Base-by-base conservation (phyloP, 92 coral and sea anemone species). In the Palythoa heliodiscus region DNA sequence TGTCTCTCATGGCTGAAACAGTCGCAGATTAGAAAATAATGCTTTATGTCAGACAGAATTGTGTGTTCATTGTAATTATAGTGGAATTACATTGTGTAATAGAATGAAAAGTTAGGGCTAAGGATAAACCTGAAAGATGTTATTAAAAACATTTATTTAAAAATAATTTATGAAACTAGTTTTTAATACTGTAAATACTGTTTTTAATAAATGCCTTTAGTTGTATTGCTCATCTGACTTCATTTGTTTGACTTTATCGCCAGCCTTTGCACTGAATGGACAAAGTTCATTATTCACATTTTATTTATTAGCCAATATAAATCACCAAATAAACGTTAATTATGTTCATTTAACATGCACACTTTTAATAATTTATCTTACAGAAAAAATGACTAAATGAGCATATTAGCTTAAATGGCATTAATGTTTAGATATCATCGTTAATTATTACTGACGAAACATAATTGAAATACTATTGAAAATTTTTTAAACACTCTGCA, bases 191-290 rank as follows among this genome's bases (percentile, higher is more conserved):
- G n/a, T 57, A 57, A 57, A 57, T 57, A 57, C 64, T 57, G 64
- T 57, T 57, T 57, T 57, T 57, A 57, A 57, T 57, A 57, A 57
- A 57, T 57, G 64, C 64, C 22, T 57, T 57, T 57, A 9, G 64
- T 57, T 57, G 64, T 57, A 57, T 57, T 57, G 64, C 64, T 57
- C 64, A 57, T 57, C 64, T 57, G 64, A 57, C 64, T 57, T 9
- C 64, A 57, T 57, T 57, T 57, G 64, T 57, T 57, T 57, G 11
- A 57, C 64, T 57, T 57, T 57, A 57, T 57, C 64, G 64, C 64
- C 64, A 57, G 64, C 64, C 64, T 57, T 57, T 57, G 64, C 64
- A 57, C 64, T 57, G 22, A 57, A 57, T 57, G 64, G 64, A 57
- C 64, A 57, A 57, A 57, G 64, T 57, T 57, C 64, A 57, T 57